phyloP scores from a whole-genome alignment of 1,140 invertebrate genomes.

The Pentalonia nigronervosa region DNA sequence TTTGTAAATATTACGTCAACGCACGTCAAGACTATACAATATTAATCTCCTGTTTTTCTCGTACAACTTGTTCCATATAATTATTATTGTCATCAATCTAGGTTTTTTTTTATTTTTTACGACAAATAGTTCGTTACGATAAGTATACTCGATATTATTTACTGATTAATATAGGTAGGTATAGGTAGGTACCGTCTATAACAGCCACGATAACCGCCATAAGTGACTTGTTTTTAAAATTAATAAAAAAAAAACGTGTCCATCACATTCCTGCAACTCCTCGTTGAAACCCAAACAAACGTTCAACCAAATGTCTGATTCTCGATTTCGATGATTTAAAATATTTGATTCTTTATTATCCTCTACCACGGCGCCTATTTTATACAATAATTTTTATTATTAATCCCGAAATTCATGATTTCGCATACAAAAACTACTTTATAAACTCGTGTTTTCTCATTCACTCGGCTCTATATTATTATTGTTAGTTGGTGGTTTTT shows the following conservation, averaged over 20 bases:
- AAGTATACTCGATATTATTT: background rate
- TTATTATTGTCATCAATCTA: background rate
- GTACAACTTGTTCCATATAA: background rate
- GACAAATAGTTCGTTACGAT: background rate
- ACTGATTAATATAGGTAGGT: background rate
- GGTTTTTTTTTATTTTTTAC: background rate
- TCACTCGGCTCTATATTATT: too few species aligned
- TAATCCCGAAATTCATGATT: too few species aligned
- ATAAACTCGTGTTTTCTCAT: too few species aligned
- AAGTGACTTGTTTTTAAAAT: background rate
- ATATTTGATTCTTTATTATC: too few species aligned
- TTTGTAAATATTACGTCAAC: background rate
- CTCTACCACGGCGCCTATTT: too few species aligned
- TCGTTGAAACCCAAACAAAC: too few species aligned
- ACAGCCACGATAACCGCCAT: background rate
- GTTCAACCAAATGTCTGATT: too few species aligned
- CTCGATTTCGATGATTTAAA: too few species aligned
- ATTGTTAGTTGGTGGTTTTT: too few species aligned
- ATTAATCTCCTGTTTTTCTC: background rate
- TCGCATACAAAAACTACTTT: too few species aligned
- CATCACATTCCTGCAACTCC: too few species aligned
- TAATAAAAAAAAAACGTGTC: background rate
- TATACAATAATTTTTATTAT: too few species aligned
- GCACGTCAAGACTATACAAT: background rate
- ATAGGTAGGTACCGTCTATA: background rate